Conservation (phyloP, 2,113 vertebrate species). For the Reinhardtius hippoglossoides region DNA sequence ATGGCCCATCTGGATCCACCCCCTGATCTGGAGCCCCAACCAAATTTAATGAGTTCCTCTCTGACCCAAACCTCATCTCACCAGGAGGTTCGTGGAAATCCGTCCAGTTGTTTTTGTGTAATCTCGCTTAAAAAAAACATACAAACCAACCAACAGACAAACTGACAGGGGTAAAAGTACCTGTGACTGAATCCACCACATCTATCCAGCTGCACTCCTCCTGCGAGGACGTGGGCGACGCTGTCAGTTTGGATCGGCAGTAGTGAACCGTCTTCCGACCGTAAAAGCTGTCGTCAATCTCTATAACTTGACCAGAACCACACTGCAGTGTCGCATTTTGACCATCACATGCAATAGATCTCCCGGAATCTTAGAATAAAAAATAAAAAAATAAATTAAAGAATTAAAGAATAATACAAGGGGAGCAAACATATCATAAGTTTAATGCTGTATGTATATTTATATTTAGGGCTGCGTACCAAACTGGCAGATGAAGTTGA, state of each 20-base stretch:
- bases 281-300: slow-evolving; percentile 88
- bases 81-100: too few relatives aligned
- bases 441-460: neutral
- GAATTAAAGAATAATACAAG: neutral
- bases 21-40: too few relatives aligned
- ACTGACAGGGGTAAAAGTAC: slow-evolving; percentile 71
- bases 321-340: slow-evolving; percentile 88
- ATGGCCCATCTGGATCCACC: too few relatives aligned
- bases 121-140: neutral
- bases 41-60: too few relatives aligned
- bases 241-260: slow-evolving; percentile 71
- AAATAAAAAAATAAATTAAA: neutral
- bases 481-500: slow-evolving; percentile 91
- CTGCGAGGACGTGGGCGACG: slow-evolving; percentile 56
- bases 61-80: too few relatives aligned
- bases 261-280: slow-evolving; percentile 89
- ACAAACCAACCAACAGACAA: neutral
- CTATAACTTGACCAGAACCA: slow-evolving; percentile 89
- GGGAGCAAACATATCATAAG: neutral
- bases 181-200: slow-evolving; percentile 86
- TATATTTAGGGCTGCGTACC: slow-evolving; percentile 77
- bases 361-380: slow-evolving; percentile 80
- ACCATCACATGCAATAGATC: slow-evolving; percentile 86
- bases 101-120: too few relatives aligned
- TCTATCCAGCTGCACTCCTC: slow-evolving; percentile 89